Percentiles rank a stretch among this genome's conserved stretches.
Evolutionary conservation across 1,140 invertebrate genomes (phyloP).

Genomic region (Hylaeus anthracinus): DNA sequence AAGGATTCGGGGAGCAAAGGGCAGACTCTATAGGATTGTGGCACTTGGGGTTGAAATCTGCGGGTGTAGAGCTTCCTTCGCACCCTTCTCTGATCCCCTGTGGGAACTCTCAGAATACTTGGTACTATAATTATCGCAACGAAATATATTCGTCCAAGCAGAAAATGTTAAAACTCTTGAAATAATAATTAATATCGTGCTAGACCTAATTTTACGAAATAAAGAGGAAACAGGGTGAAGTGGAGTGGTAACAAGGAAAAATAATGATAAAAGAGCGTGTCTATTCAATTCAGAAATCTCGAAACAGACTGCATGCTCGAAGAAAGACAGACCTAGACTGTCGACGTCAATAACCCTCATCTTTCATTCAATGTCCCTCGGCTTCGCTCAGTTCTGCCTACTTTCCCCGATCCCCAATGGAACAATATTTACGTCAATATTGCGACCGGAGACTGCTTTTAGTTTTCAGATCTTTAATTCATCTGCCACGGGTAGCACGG

Average conservation of each 20-base stretch:
- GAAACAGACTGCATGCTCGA: no score
- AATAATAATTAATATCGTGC: no score
- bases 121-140: not conserved
- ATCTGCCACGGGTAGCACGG: not conserved
- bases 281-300: not conserved
- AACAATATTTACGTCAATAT: conserved; percentile 8
- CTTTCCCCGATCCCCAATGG: not conserved
- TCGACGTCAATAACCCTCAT: conserved; percentile 6
- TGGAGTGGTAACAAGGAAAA: not conserved
- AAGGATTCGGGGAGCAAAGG: not conserved
- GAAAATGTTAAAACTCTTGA: no score
- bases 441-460: not conserved
- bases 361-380: conserved; percentile 9
- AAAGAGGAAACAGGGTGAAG: no score
- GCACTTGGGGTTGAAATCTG: not conserved
- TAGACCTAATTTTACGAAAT: no score
- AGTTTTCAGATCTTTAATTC: conserved; percentile 1
- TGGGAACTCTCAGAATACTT: not conserved
- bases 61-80: not conserved
- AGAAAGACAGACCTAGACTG: no score
- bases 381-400: not conserved
- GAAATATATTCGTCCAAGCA: no score
- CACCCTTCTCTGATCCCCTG: not conserved
- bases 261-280: no score
- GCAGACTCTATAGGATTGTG: not conserved